Evolutionary conservation across 2,888 invertebrate genomes (phyloP).

Genomic region (Gasteruption jaculator): DNA sequence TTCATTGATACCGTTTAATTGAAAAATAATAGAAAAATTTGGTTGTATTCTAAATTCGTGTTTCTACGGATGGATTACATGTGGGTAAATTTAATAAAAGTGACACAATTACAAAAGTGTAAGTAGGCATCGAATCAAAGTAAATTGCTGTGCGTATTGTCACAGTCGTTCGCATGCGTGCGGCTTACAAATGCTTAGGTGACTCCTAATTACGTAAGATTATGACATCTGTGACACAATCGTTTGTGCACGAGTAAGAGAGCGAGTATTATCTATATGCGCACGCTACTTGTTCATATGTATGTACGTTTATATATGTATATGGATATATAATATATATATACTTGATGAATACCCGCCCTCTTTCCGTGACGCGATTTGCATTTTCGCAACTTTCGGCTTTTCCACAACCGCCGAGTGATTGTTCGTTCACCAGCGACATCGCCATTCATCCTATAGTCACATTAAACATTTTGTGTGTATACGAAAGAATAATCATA

Average conservation of each 20-base stretch:
- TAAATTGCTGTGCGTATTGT: conserved; percentile 38
- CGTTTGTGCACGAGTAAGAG: conserved; percentile 16
- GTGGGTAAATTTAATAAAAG: no score
- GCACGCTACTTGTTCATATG: conserved; percentile 21
- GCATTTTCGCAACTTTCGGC: conserved; percentile 38
- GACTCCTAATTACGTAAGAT: conserved; percentile 43
- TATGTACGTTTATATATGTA: conserved; percentile 34
- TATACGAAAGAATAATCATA: no score
- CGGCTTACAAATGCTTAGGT: conserved; percentile 37
- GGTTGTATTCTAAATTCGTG: no score
- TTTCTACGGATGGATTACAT: no score
- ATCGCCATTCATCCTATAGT: conserved; percentile 14
- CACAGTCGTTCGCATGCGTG: conserved; percentile 30
- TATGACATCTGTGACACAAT: conserved; percentile 49
- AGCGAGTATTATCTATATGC: conserved; percentile 6
- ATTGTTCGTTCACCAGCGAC: conserved; percentile 16
- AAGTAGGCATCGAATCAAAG: conserved; percentile 38
- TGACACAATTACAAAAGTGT: conserved; percentile 35
- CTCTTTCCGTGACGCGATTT: conserved; percentile 36
- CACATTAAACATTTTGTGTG: no score
- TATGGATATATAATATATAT: no score
- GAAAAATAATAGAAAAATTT: no score
- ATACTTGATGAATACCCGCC: no score
- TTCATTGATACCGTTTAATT: no score
- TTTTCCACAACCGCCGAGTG: conserved; percentile 27